Base-by-base conservation (phyloP, 1,140 invertebrate genomes). In the Andricus grossulariae region DNA sequence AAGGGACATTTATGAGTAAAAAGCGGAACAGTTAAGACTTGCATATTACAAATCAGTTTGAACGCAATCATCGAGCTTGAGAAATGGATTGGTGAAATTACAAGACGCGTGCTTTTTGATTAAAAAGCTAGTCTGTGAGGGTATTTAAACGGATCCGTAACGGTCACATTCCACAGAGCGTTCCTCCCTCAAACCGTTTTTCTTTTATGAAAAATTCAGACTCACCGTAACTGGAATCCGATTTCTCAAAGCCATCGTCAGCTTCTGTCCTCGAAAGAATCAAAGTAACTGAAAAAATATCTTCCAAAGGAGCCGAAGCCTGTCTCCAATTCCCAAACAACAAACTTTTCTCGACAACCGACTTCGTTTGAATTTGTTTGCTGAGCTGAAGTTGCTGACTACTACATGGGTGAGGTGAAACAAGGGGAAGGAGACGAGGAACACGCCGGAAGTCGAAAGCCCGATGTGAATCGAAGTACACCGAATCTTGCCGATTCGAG, bases 201-300 rank as follows among this genome's bases (percentile, higher is more conserved):
- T 39, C 11, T 5, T 73, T 54, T 54, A 13, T 15, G n/a, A 10
- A 51, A 54, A 25, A 73, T 54, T n/a, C 16, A 52, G 72, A 82
- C 88, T 89, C 49, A 90, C 89, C 85, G 83, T 72, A 73, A 84
- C 60, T 39, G 82, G 77, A 3, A 78, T 81, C 55, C 87, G 85
- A 84, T 83, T 87, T 84, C 84, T 89, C 72, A 84, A 82, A 45
- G 88, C 89, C 89, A 90, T 90, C 16, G 76, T 84, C 39, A 73
- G 39, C 39, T 8, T 39, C 39, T 66, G n/a, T 66, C 7, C 60
- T 66, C 39, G 60, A 16, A 25, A 15, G n/a, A 39, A 39, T 66
- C 25, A 66, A 66, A 66, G n/a, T 16, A n/a, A 7, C 60, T 39
- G 16, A 66, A 66, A n/a, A 66, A 32, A 39, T n/a, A 8, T 66